A percentile compares a stretch with the other conserved stretches of the same genome.
Evolutionary conservation across 2,888 invertebrate genomes (phyloP).

Genomic region (Rotaria sp.): DNA sequence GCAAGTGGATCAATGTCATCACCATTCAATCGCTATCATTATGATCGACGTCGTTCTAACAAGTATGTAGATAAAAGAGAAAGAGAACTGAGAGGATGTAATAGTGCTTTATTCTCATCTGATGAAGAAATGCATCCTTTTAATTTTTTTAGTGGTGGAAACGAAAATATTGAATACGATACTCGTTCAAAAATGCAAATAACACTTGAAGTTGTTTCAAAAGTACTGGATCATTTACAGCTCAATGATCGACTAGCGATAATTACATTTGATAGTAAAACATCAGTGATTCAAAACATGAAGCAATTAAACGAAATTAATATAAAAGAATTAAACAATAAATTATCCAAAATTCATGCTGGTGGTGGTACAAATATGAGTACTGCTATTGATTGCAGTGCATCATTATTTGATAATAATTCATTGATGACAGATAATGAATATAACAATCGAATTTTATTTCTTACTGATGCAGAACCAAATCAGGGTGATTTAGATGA

Average conservation of each 20-base stretch:
- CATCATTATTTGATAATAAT: neutral
- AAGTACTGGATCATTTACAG: neutral
- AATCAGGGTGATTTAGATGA: neutral
- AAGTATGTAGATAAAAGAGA: neutral
- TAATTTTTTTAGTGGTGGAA: too few species aligned
- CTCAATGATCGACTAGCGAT: neutral
- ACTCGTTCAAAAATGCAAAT: neutral
- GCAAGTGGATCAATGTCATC: constrained; percentile 18
- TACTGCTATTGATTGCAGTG: neutral
- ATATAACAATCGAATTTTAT: neutral
- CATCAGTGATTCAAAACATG: neutral
- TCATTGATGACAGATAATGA: neutral
- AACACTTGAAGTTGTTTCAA: too few species aligned
- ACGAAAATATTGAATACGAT: neutral
- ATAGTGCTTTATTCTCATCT: too few species aligned
- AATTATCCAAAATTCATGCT: neutral
- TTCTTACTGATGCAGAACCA: neutral
- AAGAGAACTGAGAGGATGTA: too few species aligned
- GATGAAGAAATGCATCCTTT: too few species aligned
- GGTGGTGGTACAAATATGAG: neutral
- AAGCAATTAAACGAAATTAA: neutral
- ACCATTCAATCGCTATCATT: constrained; percentile 13
- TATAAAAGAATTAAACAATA: neutral
- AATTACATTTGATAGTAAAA: neutral
- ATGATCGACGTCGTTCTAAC: neutral